Evolutionary conservation across 1,140 invertebrate genomes (phyloP), one percentile per base, ranked within the genome.

Genomic region (Penaeus japonicus): DNA sequence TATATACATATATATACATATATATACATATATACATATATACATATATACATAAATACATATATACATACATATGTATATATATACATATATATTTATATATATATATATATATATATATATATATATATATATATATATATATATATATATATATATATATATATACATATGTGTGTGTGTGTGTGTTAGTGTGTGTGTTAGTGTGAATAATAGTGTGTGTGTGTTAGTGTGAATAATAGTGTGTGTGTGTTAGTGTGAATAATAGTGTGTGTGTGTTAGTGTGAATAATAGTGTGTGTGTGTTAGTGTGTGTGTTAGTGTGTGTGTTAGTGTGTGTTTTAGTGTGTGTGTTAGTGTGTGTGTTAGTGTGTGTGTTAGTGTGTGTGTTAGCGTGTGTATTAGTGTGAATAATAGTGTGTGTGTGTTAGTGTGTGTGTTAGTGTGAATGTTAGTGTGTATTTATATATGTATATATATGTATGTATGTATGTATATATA

Each of bases 51-150:
- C 12, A 65, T 27, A 65, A 3, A 65, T 22, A 65, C 12, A 65
- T 27, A 65, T 27, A 65, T 27, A 65, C 12, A 65, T 27, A 65
- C 12, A 65, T 27, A 65, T 27, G 12, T 27, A 65, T 27, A 59
- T 27, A 65, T 27, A 12, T 27, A 65, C 12, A 65, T 27, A 4
- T 12, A 65, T 27, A 65, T 27, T 4, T 27, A 65, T 27, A 65
- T 3, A 2, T 27, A 65, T 27, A 4, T 27, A 65, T 12, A 65
- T 27, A 65, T 27, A 65, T 27, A 65, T 27, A 65, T 27, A 65
- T 65, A 65, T 65, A 65, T 65, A 65, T 65, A 65, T 65, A 65
- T 65, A 65, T 65, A 65, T 65, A 65, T 65, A 65, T 65, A 65
- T 2, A 65, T 65, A 65, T 65, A 65, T 65, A 65, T 65, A 65